Base-by-base conservation (phyloP, 2,888 invertebrate genomes). In the Nephrotoma appendiculata region DNA sequence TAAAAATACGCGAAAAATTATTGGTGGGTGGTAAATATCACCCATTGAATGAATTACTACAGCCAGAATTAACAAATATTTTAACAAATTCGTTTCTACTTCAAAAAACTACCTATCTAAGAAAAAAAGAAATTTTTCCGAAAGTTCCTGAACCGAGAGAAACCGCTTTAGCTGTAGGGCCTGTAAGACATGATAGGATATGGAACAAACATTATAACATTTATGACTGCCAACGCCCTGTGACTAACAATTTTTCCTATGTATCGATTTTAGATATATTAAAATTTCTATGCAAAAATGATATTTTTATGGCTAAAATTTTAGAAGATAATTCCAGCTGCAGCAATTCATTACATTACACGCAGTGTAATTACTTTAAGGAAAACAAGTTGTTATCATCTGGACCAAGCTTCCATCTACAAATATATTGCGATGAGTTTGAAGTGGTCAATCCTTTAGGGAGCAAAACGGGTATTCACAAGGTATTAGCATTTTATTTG, bases 351-450 rank as follows among this genome's bases (percentile, higher is more conserved):
- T 41, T 83, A 4, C 83, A 41, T n/a, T 83, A 83, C 41, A 83
- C 83, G 83, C 7, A 41, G 41, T 41, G 83, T 84, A 83, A 6
- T 4, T 83, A 19, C 12, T 83, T 71, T 83, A 83, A 86, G 44
- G 52, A 86, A 45, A 52, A 86, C 43, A 15, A 19, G 31, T 42
- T 86, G 15, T 86, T 87, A 85, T 71, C 83, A 41, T 48, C 19
- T n/a, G 71, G 41, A 5, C 85, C 44, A 41, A 9, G 45, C 41
- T 52, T 88, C 31, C 87, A 88, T 89, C n/a, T n/a, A n/a, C n/a
- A n/a, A n/a, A n/a, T n/a, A n/a, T n/a, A n/a, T n/a, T n/a, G n/a
- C n/a, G n/a, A n/a, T n/a, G n/a, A n/a, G n/a, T n/a, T n/a, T n/a
- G n/a, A n/a, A n/a, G n/a, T n/a, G n/a, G n/a, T n/a, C n/a, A n/a